Evolutionary conservation across 2,113 vertebrate genomes (phyloP).

Genomic region (Gallinago paraguaiae): DNA sequence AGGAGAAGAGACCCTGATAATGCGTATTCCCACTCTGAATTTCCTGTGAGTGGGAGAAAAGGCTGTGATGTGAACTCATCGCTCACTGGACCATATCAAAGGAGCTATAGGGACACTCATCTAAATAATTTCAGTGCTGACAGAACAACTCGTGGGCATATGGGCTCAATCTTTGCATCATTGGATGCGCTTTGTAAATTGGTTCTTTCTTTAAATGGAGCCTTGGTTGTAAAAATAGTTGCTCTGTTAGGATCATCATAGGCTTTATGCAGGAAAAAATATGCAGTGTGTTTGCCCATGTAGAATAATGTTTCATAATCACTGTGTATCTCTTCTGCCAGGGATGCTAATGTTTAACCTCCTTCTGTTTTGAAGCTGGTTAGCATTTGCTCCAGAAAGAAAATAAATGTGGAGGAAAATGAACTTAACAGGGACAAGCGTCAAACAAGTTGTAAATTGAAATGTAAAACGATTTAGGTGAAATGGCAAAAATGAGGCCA

Average conservation of each 20-base stretch:
- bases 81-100: neutral
- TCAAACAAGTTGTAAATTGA: neutral
- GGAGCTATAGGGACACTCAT: neutral
- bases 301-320: constrained; percentile 35
- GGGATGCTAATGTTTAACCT: neutral
- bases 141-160: neutral
- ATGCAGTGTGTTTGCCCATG: neutral
- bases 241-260: neutral
- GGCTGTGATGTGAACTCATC: neutral
- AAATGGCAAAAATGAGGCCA: constrained; percentile 13
- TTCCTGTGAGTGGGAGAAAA: neutral
- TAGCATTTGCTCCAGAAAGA: constrained; percentile 5
- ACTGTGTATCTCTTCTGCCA: neutral
- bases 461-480: neutral
- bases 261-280: neutral
- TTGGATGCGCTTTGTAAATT: neutral
- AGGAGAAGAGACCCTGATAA: neutral
- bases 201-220: neutral
- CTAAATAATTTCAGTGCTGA: neutral
- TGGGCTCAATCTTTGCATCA: neutral
- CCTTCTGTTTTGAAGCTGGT: neutral
- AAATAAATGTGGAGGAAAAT: neutral
- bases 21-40: neutral
- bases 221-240: constrained; percentile 3
- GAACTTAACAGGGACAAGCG: neutral